These are phyloP conservation scores for Timandra comae DNA, from an alignment of 2,888 invertebrate genomes.

Conservation along the genomic window DNA sequence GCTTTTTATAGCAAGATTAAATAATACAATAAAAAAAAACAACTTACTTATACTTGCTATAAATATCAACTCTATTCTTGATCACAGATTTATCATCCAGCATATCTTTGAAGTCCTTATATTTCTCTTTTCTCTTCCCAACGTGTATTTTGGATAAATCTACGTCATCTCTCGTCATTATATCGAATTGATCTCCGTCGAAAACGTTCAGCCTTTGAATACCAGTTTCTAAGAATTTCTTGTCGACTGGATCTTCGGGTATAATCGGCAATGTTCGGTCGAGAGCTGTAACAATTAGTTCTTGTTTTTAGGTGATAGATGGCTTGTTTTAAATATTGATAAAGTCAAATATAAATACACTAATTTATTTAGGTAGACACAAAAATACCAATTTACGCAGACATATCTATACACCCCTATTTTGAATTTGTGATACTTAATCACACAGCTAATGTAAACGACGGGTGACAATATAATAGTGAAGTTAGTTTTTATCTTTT, in stretches of 20 bases:
- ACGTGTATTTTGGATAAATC: conserved; percentile 57
- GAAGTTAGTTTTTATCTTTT: too few species aligned
- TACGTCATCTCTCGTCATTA: conserved; percentile 80
- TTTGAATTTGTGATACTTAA: too few species aligned
- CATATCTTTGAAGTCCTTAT: conserved; percentile 77
- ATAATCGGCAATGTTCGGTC: conserved; percentile 78
- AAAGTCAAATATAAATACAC: too few species aligned
- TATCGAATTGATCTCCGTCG: conserved; percentile 87
- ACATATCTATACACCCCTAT: too few species aligned
- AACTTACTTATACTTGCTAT: conserved; percentile 77
- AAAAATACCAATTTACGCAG: too few species aligned
- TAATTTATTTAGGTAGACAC: too few species aligned
- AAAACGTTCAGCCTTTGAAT: conserved; percentile 81
- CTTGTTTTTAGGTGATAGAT: too few species aligned
- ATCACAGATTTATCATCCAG: conserved; percentile 82
- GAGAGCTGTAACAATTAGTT: conserved; percentile 35
- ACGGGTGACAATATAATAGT: too few species aligned
- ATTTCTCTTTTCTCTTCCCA: conserved; percentile 80
- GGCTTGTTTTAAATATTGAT: too few species aligned
- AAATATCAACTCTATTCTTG: conserved; percentile 70
- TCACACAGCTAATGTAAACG: too few species aligned
- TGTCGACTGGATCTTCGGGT: conserved; percentile 78
- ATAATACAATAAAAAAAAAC: too few species aligned
- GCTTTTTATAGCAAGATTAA: too few species aligned
- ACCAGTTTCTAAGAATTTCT: conserved; percentile 71